Evolutionary conservation across 2,113 vertebrate species (phyloP), one percentile per base, ranked within the genome.

Genomic region (Nanger granti): DNA sequence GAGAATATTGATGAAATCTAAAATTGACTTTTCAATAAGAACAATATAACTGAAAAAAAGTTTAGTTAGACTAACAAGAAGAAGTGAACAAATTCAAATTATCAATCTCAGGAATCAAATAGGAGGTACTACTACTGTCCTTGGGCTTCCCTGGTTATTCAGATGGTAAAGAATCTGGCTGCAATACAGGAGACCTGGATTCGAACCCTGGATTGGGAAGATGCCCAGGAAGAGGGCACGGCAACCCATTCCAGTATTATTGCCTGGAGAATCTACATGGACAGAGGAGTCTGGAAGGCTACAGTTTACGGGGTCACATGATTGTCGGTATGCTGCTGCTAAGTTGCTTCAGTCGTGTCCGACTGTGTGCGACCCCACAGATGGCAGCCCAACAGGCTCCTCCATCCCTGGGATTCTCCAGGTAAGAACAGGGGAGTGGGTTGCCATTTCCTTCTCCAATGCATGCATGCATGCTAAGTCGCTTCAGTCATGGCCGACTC

Each of bases 181-280:
- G 64, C 64, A 66, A 8, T 34, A 8, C 31, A 66, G 64, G 7
- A 66, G 64, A 34, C 31, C 64, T 66, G 64, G 1, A 66, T 66
- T 66, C 0, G 0, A 66, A 66, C 62, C 7, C 62, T 66, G 62
- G 14, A 7, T 66, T 66, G 14, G 31, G 15, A 66, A 66, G 62
- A 66, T 66, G 13, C 62, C 31, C 1, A 0, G 31, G 7, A 66
- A 14, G 62, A 34, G 62, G 15, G 31, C 14, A 34, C 1, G 0
- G 62, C 62, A 66, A 66, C 3, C 62, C 31, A 66, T 66, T 64
- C 15, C 31, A 66, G 62, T 66, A 66, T 66, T 66, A 18, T 66
- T 66, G 62, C 62, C 62, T 66, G 15, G 15, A 66, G 62, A 66
- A 17, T 34, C 62, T 15, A 34, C 62, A 66, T 34, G 31, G 62